phyloP scores from a whole-genome alignment of 2,797 vertebrate species.

The Petrocephalus sullivani region DNA sequence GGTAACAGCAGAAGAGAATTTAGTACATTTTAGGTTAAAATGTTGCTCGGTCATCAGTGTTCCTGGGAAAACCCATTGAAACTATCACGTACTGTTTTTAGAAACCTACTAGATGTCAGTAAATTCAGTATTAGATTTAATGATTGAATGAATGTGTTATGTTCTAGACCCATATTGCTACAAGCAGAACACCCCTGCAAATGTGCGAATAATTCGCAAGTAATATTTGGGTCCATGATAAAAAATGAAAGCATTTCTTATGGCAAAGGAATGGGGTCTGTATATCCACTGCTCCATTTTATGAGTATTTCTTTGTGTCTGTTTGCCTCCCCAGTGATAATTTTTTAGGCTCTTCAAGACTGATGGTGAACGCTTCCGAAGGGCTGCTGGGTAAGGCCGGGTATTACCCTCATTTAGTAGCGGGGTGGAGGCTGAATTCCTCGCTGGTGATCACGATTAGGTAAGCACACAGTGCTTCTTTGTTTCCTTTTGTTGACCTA shows the following conservation, averaged over 20 bases:
- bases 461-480: slow-evolving; percentile 48
- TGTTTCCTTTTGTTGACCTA: not conserved
- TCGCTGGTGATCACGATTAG: slow-evolving; percentile 76
- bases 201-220: too few species aligned
- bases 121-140: not conserved
- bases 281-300: not conserved
- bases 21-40: too few species aligned
- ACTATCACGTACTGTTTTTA: not conserved
- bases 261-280: not conserved
- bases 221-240: too few species aligned
- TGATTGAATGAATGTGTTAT: not conserved
- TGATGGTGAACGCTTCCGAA: slow-evolving; percentile 71
- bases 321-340: slow-evolving; percentile 60
- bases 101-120: not conserved
- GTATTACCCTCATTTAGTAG: slow-evolving; percentile 59
- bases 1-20: too few species aligned
- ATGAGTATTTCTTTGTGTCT: not conserved
- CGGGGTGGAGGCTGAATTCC: slow-evolving; percentile 75
- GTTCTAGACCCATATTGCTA: not conserved
- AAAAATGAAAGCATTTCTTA: not conserved
- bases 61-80: not conserved
- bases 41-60: too few species aligned
- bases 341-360: slow-evolving; percentile 67
- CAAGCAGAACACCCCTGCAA: not conserved
- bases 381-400: slow-evolving; percentile 60